Percentiles rank a stretch among this genome's conserved stretches.
Conservation (phyloP, 1,140 invertebrate genomes). For the Drosophila albomicans region DNA sequence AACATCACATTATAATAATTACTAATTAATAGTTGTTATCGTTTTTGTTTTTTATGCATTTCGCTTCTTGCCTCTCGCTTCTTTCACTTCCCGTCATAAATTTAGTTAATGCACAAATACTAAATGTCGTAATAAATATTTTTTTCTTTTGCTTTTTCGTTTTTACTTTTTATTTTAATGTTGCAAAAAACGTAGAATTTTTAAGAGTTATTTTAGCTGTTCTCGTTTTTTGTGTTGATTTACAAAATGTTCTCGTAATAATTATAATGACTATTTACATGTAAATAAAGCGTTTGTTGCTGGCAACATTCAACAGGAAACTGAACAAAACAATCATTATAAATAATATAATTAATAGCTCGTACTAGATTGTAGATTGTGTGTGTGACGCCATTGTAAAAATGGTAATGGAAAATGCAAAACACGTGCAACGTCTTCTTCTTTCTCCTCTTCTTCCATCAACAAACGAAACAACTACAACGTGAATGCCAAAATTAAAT, state of each 20-base stretch:
- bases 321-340: constrained; percentile 22
- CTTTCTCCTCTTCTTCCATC: too few relatives aligned
- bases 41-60: constrained; percentile 38
- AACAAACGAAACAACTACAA: constrained; percentile 5
- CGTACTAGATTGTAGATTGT: constrained; percentile 6
- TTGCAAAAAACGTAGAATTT: constrained; percentile 32
- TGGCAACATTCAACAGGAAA: constrained; percentile 16
- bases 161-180: constrained; percentile 19
- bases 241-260: constrained; percentile 53
- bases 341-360: constrained; percentile 16
- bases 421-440: constrained; percentile 55
- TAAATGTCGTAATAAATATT: constrained; percentile 69
- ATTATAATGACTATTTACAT: constrained; percentile 81
- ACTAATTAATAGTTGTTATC: constrained; percentile 72
- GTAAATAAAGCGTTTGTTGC: constrained; percentile 1
- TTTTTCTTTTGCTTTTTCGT: constrained; percentile 28
- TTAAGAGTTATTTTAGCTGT: constrained; percentile 13
- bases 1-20: constrained; percentile 84
- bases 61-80: constrained; percentile 15
- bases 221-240: constrained; percentile 13
- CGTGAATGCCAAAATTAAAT: constrained; percentile 23
- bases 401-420: constrained; percentile 22
- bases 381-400: constrained; percentile 9
- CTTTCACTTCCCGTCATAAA: constrained; percentile 39
- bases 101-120: constrained; percentile 64